A percentile compares a stretch with the other conserved stretches of the same genome.
These are phyloP conservation scores for Araneus ventricosus DNA, from an alignment of 1,140 invertebrate genomes.

Conservation along the genomic window DNA sequence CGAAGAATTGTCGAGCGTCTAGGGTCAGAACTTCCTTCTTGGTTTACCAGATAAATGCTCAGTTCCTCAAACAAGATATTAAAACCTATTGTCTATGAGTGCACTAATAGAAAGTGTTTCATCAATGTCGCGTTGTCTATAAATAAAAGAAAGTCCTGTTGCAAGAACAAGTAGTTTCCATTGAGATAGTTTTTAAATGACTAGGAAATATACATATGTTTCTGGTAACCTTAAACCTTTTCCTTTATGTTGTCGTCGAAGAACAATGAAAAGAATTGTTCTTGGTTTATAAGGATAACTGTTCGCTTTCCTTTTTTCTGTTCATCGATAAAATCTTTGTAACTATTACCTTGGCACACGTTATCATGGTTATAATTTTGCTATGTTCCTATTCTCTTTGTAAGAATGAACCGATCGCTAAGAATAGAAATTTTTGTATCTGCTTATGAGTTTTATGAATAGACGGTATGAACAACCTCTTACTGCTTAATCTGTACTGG, in stretches of 20 bases:
- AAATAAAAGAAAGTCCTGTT: conserved; percentile 3
- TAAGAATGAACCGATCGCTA: too few species aligned
- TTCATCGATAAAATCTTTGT: neutral
- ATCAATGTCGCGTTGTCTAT: neutral
- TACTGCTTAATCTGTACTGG: too few species aligned
- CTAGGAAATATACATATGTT: neutral
- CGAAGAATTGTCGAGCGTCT: neutral
- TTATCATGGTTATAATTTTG: neutral
- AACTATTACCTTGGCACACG: neutral
- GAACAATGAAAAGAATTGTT: neutral
- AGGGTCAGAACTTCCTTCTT: neutral
- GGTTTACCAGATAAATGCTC: neutral
- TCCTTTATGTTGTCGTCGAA: neutral
- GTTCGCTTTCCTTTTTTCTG: neutral
- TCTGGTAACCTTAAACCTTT: neutral
- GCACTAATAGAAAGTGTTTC: neutral
- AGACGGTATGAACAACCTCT: too few species aligned
- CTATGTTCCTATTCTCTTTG: too few species aligned
- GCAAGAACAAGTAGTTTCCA: neutral
- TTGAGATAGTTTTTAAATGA: neutral
- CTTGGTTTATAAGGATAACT: neutral
- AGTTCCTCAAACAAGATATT: neutral
- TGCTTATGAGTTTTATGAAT: too few species aligned
- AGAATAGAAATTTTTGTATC: too few species aligned
- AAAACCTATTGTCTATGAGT: neutral